Conservation (phyloP, 2,797 vertebrate genomes). For the Sebastes kiyomatsui region DNA sequence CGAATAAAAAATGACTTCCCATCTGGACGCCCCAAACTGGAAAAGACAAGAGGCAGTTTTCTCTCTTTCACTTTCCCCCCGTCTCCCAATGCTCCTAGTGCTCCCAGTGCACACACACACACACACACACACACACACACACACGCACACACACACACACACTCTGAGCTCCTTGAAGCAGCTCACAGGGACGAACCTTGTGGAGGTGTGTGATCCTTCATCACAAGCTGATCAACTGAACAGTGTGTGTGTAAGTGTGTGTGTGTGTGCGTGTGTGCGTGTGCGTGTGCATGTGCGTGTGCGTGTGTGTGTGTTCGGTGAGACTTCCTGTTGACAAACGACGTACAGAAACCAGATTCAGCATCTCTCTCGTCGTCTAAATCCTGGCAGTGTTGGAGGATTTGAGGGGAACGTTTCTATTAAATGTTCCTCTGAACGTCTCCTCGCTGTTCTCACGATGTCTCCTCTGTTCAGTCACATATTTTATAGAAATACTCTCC, state of each 20-base stretch:
- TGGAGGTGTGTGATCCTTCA: constrained; percentile 48
- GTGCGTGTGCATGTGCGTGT: background rate
- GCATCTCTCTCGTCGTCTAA: background rate
- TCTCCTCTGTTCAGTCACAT: background rate
- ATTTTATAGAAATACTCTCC: background rate
- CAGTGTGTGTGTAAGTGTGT: background rate
- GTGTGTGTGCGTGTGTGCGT: background rate
- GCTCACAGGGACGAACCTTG: constrained; percentile 27
- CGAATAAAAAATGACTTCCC: constrained; percentile 86
- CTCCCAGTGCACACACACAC: background rate
- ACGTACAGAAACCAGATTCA: background rate
- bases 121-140: background rate
- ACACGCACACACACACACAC: too few species aligned
- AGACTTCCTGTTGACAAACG: background rate
- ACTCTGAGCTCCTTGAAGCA: constrained; percentile 22
- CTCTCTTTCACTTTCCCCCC: constrained; percentile 25
- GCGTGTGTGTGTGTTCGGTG: background rate
- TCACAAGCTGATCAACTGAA: constrained; percentile 47
- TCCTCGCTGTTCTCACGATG: background rate
- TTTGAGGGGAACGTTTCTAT: background rate
- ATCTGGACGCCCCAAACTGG: constrained; percentile 84
- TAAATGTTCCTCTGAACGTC: background rate
- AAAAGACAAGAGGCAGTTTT: constrained; percentile 79
- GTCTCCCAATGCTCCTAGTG: background rate
- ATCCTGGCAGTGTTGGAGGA: background rate